Conservation (phyloP, 2,797 vertebrate genomes). For the Gymnopithys bicolor region DNA sequence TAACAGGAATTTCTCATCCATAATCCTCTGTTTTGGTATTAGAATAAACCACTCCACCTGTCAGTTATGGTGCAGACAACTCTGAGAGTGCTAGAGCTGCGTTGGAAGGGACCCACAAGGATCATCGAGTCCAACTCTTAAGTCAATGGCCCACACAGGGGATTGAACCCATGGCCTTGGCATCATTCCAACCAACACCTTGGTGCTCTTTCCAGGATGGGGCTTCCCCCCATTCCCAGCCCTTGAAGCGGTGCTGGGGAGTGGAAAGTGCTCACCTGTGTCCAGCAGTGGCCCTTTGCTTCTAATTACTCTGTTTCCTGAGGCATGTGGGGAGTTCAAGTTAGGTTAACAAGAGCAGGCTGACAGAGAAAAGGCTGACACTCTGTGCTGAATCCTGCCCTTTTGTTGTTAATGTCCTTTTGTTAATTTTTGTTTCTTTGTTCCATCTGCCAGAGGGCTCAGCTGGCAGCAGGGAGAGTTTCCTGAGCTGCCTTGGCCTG, state of each 20-base stretch:
- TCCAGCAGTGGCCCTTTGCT: neutral
- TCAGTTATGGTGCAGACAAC: neutral
- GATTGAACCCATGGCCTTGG: no score
- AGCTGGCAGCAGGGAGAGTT: neutral
- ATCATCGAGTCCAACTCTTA: no score
- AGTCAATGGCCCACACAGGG: no score
- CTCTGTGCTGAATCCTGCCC: neutral
- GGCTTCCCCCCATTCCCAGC: neutral
- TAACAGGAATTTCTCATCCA: neutral
- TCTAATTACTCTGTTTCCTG: neutral
- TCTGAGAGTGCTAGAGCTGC: neutral
- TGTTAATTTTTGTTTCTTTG: conserved; percentile 18
- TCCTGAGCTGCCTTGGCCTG: neutral
- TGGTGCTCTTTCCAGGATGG: neutral
- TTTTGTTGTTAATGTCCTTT: conserved; percentile 6
- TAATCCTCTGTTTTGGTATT: neutral
- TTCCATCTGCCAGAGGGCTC: conserved; percentile 1
- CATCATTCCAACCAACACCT: neutral
- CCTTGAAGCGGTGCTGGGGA: neutral
- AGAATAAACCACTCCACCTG: neutral
- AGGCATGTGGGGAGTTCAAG: neutral
- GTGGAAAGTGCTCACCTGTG: neutral
- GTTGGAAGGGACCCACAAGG: no score
- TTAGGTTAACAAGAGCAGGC: conserved; percentile 39
- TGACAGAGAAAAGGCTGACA: neutral